A percentile compares a stretch with the other conserved stretches of the same genome.
Conservation (phyloP, 2,797 vertebrate genomes). For the Acanthornis magna region DNA sequence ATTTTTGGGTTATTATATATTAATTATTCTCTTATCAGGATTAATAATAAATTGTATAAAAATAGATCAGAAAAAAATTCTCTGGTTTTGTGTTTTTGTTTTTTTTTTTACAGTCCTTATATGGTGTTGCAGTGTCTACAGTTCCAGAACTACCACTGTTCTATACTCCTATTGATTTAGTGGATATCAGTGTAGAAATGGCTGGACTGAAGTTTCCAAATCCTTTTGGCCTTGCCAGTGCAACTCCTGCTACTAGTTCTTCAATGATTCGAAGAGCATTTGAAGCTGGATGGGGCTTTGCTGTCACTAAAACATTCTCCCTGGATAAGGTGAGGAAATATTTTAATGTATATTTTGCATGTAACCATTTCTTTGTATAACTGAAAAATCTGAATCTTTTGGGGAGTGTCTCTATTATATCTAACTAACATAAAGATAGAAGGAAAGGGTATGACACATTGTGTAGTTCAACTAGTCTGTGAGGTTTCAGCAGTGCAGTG, state of each 20-base stretch:
- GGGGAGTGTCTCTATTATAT: not conserved
- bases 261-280: slow-evolving; percentile 93
- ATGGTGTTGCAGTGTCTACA: slow-evolving; percentile 74
- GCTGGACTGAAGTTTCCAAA: slow-evolving; percentile 88
- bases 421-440: not conserved
- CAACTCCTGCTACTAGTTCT: slow-evolving; percentile 87
- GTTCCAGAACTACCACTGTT: slow-evolving; percentile 86
- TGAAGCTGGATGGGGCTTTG: slow-evolving; percentile 91
- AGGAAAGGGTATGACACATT: not conserved
- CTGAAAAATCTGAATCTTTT: not conserved
- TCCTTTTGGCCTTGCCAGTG: slow-evolving; percentile 93
- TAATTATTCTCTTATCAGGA: not conserved
- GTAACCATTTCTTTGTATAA: not conserved
- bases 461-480: not conserved
- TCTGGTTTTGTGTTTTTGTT: not conserved
- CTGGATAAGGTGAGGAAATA: slow-evolving; percentile 86
- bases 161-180: slow-evolving; percentile 85
- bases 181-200: slow-evolving; percentile 89
- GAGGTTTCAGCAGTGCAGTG: not conserved
- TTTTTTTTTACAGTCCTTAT: slow-evolving; percentile 75
- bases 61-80: not conserved
- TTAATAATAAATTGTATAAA: not conserved
- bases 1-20: not conserved
- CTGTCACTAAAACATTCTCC: slow-evolving; percentile 92
- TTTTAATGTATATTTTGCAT: not conserved